Evolutionary conservation across 2,113 vertebrate species (phyloP), one percentile per base, ranked within the genome.

Genomic region (Elanus axillaris): DNA sequence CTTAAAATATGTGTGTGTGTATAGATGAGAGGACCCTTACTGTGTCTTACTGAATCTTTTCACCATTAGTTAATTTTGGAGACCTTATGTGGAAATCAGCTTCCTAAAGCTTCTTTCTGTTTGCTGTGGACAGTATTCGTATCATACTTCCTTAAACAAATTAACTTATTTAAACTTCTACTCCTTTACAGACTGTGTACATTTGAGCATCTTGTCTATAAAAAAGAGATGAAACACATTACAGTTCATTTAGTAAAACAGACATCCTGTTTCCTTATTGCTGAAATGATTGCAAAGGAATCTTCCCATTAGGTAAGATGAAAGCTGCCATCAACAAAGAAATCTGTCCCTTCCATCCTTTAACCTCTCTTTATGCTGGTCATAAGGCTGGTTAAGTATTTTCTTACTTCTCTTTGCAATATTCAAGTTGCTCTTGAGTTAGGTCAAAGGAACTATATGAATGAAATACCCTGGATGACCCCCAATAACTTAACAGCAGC

Each of bases 21-120:
- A 64, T 45, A 96, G 93, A 97, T 90, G 91, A 96, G 96, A 94
- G 94, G 62, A 96, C 93, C 77, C 96, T 97, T 60, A 96, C 96
- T 96, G 96, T 93, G 96, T 79, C 84, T 82, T 64, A 91, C 77
- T 88, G 84, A 75, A 64, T 87, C 85, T 95, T 76, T 91, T 53
- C 87, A 72, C 25, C 62, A 78, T 93, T 91, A 68, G 90, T 91
- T 90, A 50, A 94, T 97, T 92, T 92, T 74, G 79, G 75, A 88
- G 79, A 58, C 67, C 72, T 92, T 91, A 22, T 16, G 34, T 48
- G 78, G 32, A 90, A 90, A 64, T 69, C 69, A 38, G 53, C 78
- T 90, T 80, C 85, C 66, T 34, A 17, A 29, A n/a, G 71, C 59
- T 94, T 90, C 63, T 84, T 91, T 91, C 67, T 88, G 9, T 88